Percentiles rank a stretch among this genome's conserved stretches.
Evolutionary conservation across 1,140 invertebrate genomes (phyloP).

Genomic region (Frieseomelitta varia): DNA sequence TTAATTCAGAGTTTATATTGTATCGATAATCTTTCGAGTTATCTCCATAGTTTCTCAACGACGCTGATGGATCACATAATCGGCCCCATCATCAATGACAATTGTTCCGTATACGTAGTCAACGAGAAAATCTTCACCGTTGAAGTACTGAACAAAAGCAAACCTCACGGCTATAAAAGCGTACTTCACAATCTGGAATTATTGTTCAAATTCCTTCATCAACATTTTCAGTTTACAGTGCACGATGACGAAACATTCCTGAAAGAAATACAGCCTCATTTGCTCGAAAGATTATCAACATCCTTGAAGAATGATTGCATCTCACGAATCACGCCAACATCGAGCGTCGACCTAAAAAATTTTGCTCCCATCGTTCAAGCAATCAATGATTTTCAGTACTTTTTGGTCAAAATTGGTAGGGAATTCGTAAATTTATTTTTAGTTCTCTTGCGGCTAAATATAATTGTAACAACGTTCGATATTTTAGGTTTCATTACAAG

Average conservation of each 20-base stretch:
- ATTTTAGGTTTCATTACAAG: slow-evolving; percentile 81
- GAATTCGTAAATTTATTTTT: background rate
- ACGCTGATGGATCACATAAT: slow-evolving; percentile 83
- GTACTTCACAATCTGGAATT: slow-evolving; percentile 85
- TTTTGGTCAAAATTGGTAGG: slow-evolving; percentile 83
- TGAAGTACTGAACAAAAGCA: slow-evolving; percentile 78
- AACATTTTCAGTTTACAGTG: slow-evolving; percentile 83
- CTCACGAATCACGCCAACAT: slow-evolving; percentile 88
- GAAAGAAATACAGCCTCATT: slow-evolving; percentile 84
- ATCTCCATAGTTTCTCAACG: slow-evolving; percentile 81
- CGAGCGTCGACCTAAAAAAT: slow-evolving; percentile 86
- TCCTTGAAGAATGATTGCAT: slow-evolving; percentile 89
- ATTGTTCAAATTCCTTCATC: slow-evolving; percentile 84
- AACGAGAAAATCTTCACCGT: slow-evolving; percentile 80
- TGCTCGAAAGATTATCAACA: slow-evolving; percentile 85
- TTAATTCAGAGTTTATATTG: slow-evolving; percentile 81
- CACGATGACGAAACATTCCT: slow-evolving; percentile 83
- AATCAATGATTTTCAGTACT: slow-evolving; percentile 87
- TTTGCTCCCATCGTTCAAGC: slow-evolving; percentile 85
- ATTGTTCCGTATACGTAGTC: slow-evolving; percentile 78
- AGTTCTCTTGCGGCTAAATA: background rate
- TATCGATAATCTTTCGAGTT: slow-evolving; percentile 79
- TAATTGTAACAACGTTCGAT: background rate
- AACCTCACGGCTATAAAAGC: slow-evolving; percentile 82
- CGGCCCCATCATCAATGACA: slow-evolving; percentile 82